Base-by-base conservation (phyloP, 2,797 vertebrate species). In the Acanthiza pusilla region DNA sequence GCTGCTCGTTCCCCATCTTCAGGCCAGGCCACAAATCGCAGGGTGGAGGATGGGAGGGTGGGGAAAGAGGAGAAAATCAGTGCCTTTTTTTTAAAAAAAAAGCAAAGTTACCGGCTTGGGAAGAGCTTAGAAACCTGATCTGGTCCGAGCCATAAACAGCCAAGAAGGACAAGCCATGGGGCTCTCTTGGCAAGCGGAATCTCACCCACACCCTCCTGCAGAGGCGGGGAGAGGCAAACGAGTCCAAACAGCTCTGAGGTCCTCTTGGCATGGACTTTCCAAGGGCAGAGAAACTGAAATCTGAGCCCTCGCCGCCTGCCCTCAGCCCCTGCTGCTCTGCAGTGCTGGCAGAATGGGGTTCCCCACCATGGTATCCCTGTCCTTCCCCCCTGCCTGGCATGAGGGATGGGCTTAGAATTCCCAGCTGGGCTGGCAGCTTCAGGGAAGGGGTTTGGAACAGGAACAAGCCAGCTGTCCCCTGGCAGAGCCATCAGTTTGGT, bases 1-100 rank as follows among this genome's bases (percentile, higher is more conserved):
- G 57, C 92, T 91, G 84, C 85, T 94, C 1, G 20, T 91, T 94
- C 94, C 85, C 91, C 94, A 92, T 94, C 91, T 94, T 96, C 94
- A 96, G 94, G 94, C 89, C 81, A 94, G 96, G 92, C 78, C 92
- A 91, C 92, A 96, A 60, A 94, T 92, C 51, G 13, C 89, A 94
- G 94, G 75, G 68, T 76, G 91, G 91, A 94, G 91, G 60, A 91
- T 63, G 81, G 89, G 95, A 93, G 81, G 32, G 75, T 88, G 66
- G 67, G 48, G 74, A 86, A 81, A 79, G 26, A 62, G 55, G 53
- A 93, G 48, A 92, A 95, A 94, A 85, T 70, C 80, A 16, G 32
- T 0, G 0, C 1, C 10, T 29, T 26, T 34, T 57, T 43, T 40
- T 54, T 13, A 63, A 63, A 51, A 66, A 47, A 27, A 53, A 27